Evolutionary conservation across 2,797 vertebrate species (phyloP).

Genomic region (Danio aesculapii): DNA sequence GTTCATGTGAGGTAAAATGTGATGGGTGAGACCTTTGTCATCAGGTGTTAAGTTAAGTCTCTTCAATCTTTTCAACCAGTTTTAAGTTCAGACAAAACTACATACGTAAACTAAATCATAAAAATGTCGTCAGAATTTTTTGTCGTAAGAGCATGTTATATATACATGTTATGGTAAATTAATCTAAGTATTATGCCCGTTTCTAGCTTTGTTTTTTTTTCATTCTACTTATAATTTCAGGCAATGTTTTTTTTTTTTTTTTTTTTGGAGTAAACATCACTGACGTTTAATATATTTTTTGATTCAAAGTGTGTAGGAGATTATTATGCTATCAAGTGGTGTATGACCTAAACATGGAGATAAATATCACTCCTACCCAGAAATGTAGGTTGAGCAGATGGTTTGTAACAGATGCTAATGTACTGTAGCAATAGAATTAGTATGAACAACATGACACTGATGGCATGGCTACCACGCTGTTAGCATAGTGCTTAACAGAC

Average conservation of each 20-base stretch:
- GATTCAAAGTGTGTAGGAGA: neutral
- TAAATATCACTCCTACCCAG: neutral
- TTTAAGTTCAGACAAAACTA: neutral
- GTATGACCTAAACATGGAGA: neutral
- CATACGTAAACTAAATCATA: no score
- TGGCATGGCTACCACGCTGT: neutral
- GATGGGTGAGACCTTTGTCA: neutral
- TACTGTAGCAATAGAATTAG: conserved; percentile 7
- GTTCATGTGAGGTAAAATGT: conserved; percentile 8
- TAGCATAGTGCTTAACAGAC: neutral
- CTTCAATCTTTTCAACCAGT: neutral
- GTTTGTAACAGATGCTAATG: neutral
- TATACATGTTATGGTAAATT: no score
- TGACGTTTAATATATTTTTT: neutral
- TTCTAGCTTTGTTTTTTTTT: no score
- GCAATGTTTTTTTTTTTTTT: neutral
- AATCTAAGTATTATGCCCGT: no score
- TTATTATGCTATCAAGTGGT: neutral
- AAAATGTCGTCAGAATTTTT: no score
- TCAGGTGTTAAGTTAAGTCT: neutral
- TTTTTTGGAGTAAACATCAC: neutral
- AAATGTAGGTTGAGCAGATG: conserved; percentile 16
- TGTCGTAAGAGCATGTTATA: no score
- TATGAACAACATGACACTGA: neutral
- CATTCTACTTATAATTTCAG: no score